Percentiles rank a stretch among this genome's conserved stretches.
phyloP scores from a whole-genome alignment of 2,113 vertebrate species.

The Plecotus auritus region DNA sequence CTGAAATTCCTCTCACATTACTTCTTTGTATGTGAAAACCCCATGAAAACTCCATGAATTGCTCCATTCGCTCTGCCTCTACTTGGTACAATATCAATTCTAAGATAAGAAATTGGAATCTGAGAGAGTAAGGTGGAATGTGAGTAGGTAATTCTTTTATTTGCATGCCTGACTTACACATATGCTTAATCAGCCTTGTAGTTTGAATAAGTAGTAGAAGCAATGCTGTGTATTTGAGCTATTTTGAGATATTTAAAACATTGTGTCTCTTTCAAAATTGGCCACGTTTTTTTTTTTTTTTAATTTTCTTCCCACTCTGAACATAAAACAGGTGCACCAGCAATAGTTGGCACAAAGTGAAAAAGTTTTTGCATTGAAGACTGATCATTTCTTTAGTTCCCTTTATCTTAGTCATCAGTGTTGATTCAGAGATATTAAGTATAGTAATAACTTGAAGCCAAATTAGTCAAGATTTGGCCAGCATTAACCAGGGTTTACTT shows the following conservation, averaged over 20 bases:
- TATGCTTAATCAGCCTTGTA: conserved; percentile 69
- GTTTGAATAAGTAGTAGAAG: conserved; percentile 72
- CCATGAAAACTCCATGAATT: background rate
- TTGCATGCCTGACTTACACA: conserved; percentile 45
- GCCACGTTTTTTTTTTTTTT: conserved; percentile 79
- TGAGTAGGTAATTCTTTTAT: conserved; percentile 39
- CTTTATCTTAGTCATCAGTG: conserved; percentile 77
- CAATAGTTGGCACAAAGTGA: conserved; percentile 68
- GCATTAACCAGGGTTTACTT: conserved; percentile 72
- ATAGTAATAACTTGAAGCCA: conserved; percentile 72
- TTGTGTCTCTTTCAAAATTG: conserved; percentile 77
- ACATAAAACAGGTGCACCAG: conserved; percentile 82
- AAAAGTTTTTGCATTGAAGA: conserved; percentile 69
- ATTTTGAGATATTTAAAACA: conserved; percentile 79
- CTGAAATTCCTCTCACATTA: background rate
- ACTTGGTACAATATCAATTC: background rate
- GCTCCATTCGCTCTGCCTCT: background rate
- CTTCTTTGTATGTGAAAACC: background rate
- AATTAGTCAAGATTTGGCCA: conserved; percentile 65
- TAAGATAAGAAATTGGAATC: conserved; percentile 16
- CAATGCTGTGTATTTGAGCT: conserved; percentile 74
- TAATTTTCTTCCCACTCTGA: conserved; percentile 76
- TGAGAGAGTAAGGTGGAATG: background rate
- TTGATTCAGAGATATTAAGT: conserved; percentile 76
- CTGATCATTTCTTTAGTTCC: conserved; percentile 68